Evolutionary conservation across 2,113 vertebrate genomes (phyloP), one percentile per base, ranked within the genome.

Genomic region (Chitala chitala): DNA sequence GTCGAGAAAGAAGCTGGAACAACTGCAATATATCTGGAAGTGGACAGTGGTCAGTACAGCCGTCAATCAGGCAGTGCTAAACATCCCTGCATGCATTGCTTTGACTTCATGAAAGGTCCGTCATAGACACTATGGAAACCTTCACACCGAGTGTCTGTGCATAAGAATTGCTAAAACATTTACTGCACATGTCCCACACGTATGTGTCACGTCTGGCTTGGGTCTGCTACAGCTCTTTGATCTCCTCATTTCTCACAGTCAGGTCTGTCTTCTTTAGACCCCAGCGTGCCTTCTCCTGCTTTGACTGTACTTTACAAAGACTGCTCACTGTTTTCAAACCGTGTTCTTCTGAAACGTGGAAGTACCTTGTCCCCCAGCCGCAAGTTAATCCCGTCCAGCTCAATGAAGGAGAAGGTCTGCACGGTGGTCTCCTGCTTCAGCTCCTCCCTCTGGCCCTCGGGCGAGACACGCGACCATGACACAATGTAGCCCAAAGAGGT

Each of bases 331-430:
- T 66, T 44, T 48, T n/a, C 22, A 68, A 22, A 31, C 64, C 42
- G 38, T 44, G 13, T n/a, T 53, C 5, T 53, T 33, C 46, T 33
- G 29, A 69, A 46, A 24, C 8, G 20, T 12, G 24, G 8, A 56
- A 51, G 40, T 86, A 98, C 94, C 86, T 81, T 92, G 78, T 98
- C 95, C 82, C 94, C 94, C 48, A 98, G 89, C 75, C 92, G 89
- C 31, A 97, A 26, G 55, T 93, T 96, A 82, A 96, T 90, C 7
- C 95, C 94, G 55, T 98, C 95, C 78, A 98, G 77, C 78, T 98
- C 94, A 20, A 96, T 91, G 31, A 90, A 81, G 46, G 92, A 92
- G 38, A 88, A 88, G 0, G 84, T 78, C 78, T 86, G 90, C 78
- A 96, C 68, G 46, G 91, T 87, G 74, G 88, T 94, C 84, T 97